phyloP scores from a whole-genome alignment of 1,140 invertebrate genomes.

The Acarapis woodi region DNA sequence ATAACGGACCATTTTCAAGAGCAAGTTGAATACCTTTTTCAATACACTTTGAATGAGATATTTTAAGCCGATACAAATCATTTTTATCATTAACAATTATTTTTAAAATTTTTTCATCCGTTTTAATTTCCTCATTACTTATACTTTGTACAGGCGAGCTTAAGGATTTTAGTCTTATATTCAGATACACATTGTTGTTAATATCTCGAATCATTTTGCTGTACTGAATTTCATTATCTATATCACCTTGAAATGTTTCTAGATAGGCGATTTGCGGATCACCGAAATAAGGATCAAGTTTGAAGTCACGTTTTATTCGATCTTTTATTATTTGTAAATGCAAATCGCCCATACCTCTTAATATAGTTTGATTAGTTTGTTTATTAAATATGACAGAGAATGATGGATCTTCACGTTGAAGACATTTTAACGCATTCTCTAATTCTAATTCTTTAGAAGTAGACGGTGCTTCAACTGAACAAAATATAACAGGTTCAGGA shows the following conservation, averaged over 20 bases:
- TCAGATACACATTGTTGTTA: constrained; percentile 14
- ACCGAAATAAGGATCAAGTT: constrained; percentile 71
- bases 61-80: constrained; percentile 20
- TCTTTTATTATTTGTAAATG: constrained; percentile 66
- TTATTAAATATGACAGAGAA: constrained; percentile 38
- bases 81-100: constrained; percentile 17
- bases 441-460: constrained; percentile 36
- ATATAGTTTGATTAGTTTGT: constrained; percentile 53
- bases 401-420: constrained; percentile 80
- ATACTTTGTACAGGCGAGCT: not conserved
- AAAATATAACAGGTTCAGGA: constrained; percentile 85
- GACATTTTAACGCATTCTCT: constrained; percentile 48
- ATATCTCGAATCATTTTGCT: constrained; percentile 29
- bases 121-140: constrained; percentile 10
- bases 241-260: constrained; percentile 30
- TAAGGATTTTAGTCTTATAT: constrained; percentile 11
- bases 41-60: constrained; percentile 20
- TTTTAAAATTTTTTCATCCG: not conserved
- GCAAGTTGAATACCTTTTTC: constrained; percentile 21
- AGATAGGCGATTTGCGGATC: constrained; percentile 75
- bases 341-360: constrained; percentile 69
- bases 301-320: constrained; percentile 54
- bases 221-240: constrained; percentile 23
- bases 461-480: constrained; percentile 74
- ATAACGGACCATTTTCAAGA: constrained; percentile 20